These are phyloP conservation scores for Drosophila tristis DNA, from an alignment of 1,140 invertebrate species.

Conservation along the genomic window DNA sequence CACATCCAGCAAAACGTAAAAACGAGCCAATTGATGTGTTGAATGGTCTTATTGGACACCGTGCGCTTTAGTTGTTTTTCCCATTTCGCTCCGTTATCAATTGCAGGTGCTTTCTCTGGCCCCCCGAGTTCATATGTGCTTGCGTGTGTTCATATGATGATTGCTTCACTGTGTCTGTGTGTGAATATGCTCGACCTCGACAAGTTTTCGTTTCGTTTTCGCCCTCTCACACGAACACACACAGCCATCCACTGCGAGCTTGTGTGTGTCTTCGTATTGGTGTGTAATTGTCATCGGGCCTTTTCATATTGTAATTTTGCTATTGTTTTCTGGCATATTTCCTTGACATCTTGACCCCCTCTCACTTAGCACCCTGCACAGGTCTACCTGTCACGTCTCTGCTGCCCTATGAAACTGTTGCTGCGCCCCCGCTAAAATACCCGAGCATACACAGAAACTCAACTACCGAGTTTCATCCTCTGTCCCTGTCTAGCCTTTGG, in stretches of 20 bases:
- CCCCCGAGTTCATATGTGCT: conserved; percentile 5
- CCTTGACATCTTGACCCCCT: conserved; percentile 62
- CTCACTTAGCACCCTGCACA: conserved; percentile 33
- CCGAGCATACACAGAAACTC: conserved; percentile 25
- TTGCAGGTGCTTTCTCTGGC: conserved; percentile 60
- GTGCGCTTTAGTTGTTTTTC: conserved; percentile 67
- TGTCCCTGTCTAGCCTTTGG: conserved; percentile 47
- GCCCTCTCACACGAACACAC: conserved; percentile 12
- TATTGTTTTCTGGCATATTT: conserved; percentile 56
- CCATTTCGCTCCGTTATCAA: conserved; percentile 67
- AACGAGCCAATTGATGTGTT: conserved; percentile 77
- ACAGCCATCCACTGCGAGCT: neutral
- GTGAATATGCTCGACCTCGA: conserved; percentile 59
- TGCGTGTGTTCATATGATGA: neutral
- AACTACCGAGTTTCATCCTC: conserved; percentile 27
- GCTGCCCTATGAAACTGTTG: conserved; percentile 62
- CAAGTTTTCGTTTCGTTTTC: conserved; percentile 53
- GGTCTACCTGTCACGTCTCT: conserved; percentile 44
- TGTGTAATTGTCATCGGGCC: conserved; percentile 51
- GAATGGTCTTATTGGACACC: conserved; percentile 77
- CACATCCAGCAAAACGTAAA: conserved; percentile 79
- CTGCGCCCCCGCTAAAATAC: conserved; percentile 66
- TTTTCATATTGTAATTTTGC: conserved; percentile 47
- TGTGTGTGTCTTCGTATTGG: conserved; percentile 9
- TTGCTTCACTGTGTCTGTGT: neutral